Conservation (phyloP, 2,797 vertebrate genomes). For the Gymnoscopelus microlampas region DNA sequence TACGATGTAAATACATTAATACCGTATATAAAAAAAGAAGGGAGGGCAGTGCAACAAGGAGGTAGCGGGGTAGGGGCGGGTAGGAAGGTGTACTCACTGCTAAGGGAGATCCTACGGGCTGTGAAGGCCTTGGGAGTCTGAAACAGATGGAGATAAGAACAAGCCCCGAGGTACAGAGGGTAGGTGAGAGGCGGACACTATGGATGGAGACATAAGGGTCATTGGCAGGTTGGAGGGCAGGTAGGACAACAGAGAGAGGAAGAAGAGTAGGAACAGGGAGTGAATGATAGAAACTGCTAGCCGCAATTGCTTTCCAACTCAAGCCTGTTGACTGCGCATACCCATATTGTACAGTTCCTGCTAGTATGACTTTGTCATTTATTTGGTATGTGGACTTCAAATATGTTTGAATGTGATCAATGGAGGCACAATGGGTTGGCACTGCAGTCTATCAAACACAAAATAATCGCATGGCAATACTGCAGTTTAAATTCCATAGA, state of each 20-base stretch:
- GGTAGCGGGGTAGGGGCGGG: background rate
- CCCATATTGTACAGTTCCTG: background rate
- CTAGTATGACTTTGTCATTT: background rate
- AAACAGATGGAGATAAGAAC: slow-evolving; percentile 70
- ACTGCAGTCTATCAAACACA: slow-evolving; percentile 48
- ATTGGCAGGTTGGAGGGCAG: slow-evolving; percentile 35
- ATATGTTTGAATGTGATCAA: too few relatives aligned
- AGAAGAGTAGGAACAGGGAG: slow-evolving; percentile 39
- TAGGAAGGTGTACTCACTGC: slow-evolving; percentile 83
- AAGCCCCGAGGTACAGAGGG: slow-evolving; percentile 64
- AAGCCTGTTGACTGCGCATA: slow-evolving; percentile 17
- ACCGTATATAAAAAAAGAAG: background rate
- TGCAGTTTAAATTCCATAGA: slow-evolving; percentile 44
- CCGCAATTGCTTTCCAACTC: slow-evolving; percentile 46
- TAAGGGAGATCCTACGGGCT: slow-evolving; percentile 89
- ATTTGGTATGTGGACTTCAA: background rate
- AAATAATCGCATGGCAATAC: slow-evolving; percentile 29
- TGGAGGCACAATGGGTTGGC: slow-evolving; percentile 13
- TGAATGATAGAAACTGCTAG: slow-evolving; percentile 67
- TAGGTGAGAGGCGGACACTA: slow-evolving; percentile 59
- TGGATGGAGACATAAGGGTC: slow-evolving; percentile 36
- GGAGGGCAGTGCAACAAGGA: background rate
- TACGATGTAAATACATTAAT: background rate
- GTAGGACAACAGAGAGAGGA: slow-evolving; percentile 42
- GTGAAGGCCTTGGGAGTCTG: slow-evolving; percentile 89